These are phyloP conservation scores for Herpetotheres cachinnans DNA, from an alignment of 2,113 vertebrate species.

Conservation along the genomic window DNA sequence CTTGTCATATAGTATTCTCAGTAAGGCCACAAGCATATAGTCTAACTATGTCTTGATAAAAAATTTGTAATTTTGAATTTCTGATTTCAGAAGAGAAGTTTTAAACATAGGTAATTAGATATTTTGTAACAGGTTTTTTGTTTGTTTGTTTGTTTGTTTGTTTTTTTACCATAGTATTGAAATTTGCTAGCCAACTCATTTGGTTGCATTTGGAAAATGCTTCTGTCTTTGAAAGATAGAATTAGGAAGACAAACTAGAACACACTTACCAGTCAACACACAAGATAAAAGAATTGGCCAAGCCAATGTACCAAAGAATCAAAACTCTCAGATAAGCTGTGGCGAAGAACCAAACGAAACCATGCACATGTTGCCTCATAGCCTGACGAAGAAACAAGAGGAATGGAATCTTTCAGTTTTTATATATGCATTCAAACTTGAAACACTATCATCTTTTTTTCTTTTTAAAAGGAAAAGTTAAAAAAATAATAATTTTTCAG, in stretches of 20 bases:
- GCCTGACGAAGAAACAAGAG: neutral
- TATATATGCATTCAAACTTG: neutral
- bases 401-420: neutral
- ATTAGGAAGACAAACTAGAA: constrained; percentile 42
- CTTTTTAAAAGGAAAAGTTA: neutral
- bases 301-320: neutral
- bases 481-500: neutral
- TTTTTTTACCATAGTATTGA: neutral
- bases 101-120: neutral
- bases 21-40: neutral
- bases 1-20: neutral
- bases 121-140: neutral
- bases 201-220: neutral
- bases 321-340: neutral
- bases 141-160: too few species aligned
- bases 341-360: constrained; percentile 5
- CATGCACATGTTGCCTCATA: neutral
- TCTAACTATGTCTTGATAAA: neutral
- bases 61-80: neutral
- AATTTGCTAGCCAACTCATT: neutral
- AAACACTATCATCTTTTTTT: neutral
- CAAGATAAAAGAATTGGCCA: neutral
- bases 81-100: neutral
- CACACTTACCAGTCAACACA: neutral
- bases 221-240: neutral